Conservation (phyloP, 2,888 invertebrate species). For the Stomorhina lunata region DNA sequence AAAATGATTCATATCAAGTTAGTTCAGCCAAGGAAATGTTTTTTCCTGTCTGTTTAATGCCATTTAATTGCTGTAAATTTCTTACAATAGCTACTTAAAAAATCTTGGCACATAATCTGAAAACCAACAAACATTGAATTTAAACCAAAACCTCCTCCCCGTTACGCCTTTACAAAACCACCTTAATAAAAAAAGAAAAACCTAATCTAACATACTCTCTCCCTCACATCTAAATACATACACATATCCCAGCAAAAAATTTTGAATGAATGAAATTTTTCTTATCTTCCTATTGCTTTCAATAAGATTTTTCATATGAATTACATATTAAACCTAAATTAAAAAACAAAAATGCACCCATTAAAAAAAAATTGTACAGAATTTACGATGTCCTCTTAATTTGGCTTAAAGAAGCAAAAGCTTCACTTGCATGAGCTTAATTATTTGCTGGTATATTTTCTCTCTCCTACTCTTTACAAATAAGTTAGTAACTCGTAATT, state of each 20-base stretch:
- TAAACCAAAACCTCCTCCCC: neutral
- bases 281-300: too few relatives aligned
- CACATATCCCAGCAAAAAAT: too few relatives aligned
- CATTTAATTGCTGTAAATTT: constrained; percentile 64
- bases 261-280: too few relatives aligned
- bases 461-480: constrained; percentile 54
- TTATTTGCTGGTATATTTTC: neutral
- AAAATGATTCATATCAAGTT: neutral
- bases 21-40: neutral
- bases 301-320: too few relatives aligned
- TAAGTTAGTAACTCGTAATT: constrained; percentile 73
- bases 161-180: neutral
- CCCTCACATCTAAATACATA: too few relatives aligned
- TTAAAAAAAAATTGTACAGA: too few relatives aligned
- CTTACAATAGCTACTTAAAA: constrained; percentile 50
- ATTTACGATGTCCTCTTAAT: too few relatives aligned
- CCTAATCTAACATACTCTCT: neutral
- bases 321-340: too few relatives aligned
- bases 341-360: too few relatives aligned
- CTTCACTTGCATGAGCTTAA: too few relatives aligned
- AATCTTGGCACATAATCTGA: constrained; percentile 64
- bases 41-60: constrained; percentile 52
- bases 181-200: constrained; percentile 23
- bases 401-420: too few relatives aligned
- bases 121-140: constrained; percentile 49